These are phyloP conservation scores for Drosophila barbarae DNA, from an alignment of 2,888 invertebrate species.

Conservation along the genomic window DNA sequence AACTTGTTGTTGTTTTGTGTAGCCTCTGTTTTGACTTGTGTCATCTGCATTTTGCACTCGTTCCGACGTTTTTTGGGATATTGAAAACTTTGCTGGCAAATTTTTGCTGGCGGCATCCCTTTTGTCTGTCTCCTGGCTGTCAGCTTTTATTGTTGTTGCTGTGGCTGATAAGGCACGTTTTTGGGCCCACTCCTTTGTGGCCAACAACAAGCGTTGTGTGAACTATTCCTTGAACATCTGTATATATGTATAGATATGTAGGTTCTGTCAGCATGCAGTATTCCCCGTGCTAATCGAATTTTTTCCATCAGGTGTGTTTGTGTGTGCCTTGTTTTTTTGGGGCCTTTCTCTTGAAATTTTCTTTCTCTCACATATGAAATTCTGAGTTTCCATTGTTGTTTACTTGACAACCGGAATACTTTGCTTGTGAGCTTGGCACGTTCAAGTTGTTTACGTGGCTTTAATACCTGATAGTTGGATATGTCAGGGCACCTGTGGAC, in stretches of 20 bases:
- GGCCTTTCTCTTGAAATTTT: constrained; percentile 7
- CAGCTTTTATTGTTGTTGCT: constrained; percentile 18
- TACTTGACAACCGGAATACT: constrained; percentile 25
- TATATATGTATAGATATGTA: background rate
- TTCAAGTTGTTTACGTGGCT: constrained; percentile 15
- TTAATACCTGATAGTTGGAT: constrained; percentile 14
- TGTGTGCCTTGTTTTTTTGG: constrained; percentile 12
- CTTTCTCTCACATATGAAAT: constrained; percentile 1
- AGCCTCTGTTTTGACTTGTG: constrained; percentile 13
- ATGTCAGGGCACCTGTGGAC: background rate
- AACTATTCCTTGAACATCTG: constrained; percentile 14
- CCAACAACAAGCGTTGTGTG: background rate
- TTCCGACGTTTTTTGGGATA: constrained; percentile 14
- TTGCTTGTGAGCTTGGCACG: constrained; percentile 27
- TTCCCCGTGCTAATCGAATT: constrained; percentile 29
- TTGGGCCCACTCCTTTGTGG: constrained; percentile 10
- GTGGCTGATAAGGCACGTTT: constrained; percentile 32
- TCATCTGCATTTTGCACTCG: constrained; percentile 19
- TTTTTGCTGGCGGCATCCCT: constrained; percentile 11
- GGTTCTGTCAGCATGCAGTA: constrained; percentile 4
- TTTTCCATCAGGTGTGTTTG: constrained; percentile 26
- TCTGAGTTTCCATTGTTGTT: constrained; percentile 32
- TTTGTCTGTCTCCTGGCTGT: constrained; percentile 35
- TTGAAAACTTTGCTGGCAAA: constrained; percentile 27
- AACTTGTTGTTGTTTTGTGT: background rate